A percentile compares a stretch with the other conserved stretches of the same genome.
Conservation (phyloP, 2,797 vertebrate species). For the Halcyon leucocephala region DNA sequence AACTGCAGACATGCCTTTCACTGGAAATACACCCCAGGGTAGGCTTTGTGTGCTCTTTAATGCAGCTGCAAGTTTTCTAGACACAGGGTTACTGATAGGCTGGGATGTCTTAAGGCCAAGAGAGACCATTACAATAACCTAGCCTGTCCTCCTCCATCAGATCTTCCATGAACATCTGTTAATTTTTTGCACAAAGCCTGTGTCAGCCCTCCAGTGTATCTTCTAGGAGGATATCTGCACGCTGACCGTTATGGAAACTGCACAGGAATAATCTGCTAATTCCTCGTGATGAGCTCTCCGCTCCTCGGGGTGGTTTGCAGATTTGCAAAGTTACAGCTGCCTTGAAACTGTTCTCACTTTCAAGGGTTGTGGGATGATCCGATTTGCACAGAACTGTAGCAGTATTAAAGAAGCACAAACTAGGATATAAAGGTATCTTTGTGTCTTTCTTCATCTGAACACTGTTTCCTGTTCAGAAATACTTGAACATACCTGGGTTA, state of each 20-base stretch:
- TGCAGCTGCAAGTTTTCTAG: neutral
- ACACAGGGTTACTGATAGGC: neutral
- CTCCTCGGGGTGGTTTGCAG: neutral
- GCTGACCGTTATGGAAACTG: neutral
- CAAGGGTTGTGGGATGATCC: neutral
- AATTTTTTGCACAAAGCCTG: neutral
- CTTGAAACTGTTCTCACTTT: neutral
- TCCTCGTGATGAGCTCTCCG: neutral
- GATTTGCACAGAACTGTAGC: neutral
- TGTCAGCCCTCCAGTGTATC: neutral
- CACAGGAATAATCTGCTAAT: neutral
- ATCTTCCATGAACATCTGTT: neutral
- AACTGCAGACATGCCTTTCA: neutral
- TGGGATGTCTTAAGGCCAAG: neutral
- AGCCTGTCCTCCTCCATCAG: neutral
- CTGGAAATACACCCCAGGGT: neutral
- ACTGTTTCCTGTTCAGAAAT: neutral
- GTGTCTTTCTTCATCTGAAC: neutral
- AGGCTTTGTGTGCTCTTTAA: neutral
- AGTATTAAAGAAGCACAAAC: neutral
- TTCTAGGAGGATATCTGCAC: neutral
- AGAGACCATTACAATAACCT: neutral
- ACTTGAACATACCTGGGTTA: neutral
- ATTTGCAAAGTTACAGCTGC: neutral
- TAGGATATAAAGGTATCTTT: neutral